phyloP scores from a whole-genome alignment of 2,797 vertebrate genomes.

The Naso thynnoides region DNA sequence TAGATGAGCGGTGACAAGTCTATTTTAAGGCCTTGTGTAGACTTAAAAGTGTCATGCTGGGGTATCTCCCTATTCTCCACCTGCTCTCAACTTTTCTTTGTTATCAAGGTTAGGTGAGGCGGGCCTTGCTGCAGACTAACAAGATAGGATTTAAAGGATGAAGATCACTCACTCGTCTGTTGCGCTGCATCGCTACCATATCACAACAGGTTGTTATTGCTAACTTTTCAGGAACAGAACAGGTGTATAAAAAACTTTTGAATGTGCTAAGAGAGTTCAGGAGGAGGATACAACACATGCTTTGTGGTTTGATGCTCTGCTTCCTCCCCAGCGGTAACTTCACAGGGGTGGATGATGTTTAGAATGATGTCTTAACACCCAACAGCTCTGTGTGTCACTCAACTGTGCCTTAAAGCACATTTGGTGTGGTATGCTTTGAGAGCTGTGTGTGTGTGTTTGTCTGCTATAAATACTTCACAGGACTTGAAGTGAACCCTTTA shows the following conservation, averaged over 20 bases:
- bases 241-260: neutral
- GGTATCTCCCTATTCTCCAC: slow-evolving; percentile 9
- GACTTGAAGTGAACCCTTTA: slow-evolving; percentile 17
- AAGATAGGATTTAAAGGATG: neutral
- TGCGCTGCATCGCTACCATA: too few relatives aligned
- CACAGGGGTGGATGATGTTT: slow-evolving; percentile 35
- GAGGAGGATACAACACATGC: neutral
- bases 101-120: neutral
- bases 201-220: neutral
- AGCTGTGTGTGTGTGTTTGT: neutral
- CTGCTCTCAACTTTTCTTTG: slow-evolving; percentile 9
- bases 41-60: slow-evolving; percentile 40
- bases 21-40: slow-evolving; percentile 31
- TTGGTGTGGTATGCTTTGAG: slow-evolving; percentile 12
- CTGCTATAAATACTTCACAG: slow-evolving; percentile 11
- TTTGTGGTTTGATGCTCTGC: slow-evolving; percentile 12
- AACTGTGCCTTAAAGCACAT: slow-evolving; percentile 2
- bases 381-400: slow-evolving; percentile 30
- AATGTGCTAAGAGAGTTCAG: neutral
- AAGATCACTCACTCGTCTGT: neutral
- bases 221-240: too few relatives aligned
- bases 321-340: slow-evolving; percentile 21
- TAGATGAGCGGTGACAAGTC: slow-evolving; percentile 16
- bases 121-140: neutral
- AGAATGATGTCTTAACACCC: slow-evolving; percentile 12